A percentile compares a stretch with the other conserved stretches of the same genome.
These are phyloP conservation scores for Aurelia coerulea DNA, from an alignment of 30 jellyfish, hydroid and myxozoan genomes.

Conservation along the genomic window DNA sequence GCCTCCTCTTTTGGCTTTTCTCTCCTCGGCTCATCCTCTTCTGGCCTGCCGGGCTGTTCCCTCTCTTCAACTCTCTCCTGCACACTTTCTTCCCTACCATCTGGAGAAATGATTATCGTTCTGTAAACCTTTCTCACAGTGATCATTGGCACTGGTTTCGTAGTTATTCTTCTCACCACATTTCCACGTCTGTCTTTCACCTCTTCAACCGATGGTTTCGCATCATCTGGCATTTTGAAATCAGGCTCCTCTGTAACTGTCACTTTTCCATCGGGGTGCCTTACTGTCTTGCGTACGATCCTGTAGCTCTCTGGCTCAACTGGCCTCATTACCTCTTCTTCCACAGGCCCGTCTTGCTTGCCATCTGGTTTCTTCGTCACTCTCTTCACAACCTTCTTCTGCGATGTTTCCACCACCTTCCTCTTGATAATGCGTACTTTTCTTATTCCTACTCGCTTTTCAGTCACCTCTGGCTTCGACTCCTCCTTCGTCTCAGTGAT, in stretches of 20 bases:
- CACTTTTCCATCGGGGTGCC: slow-evolving; percentile 75
- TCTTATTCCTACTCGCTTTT: slow-evolving; percentile 54
- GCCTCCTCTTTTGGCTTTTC: not conserved
- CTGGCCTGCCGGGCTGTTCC: slow-evolving; percentile 20
- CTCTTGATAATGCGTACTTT: slow-evolving; percentile 51
- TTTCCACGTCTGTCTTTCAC: slow-evolving; percentile 49
- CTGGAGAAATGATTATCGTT: slow-evolving; percentile 52
- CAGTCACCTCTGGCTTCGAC: slow-evolving; percentile 65
- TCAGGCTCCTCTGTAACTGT: slow-evolving; percentile 70
- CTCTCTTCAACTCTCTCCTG: slow-evolving; percentile 66
- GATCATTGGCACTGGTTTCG: slow-evolving; percentile 54
- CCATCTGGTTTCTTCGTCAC: slow-evolving; percentile 77
- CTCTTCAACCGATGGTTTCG: slow-evolving; percentile 37
- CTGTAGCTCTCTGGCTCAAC: slow-evolving; percentile 72
- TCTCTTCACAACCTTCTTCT: slow-evolving; percentile 70
- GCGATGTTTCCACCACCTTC: slow-evolving; percentile 66
- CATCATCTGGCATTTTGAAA: slow-evolving; percentile 72
- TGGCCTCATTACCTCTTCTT: slow-evolving; percentile 73
- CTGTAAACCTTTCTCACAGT: slow-evolving; percentile 57
- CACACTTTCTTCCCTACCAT: slow-evolving; percentile 61
- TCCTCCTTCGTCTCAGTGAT: slow-evolving; percentile 58
- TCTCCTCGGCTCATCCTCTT: slow-evolving; percentile 9
- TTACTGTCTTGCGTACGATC: slow-evolving; percentile 62
- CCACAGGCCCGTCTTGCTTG: slow-evolving; percentile 79
- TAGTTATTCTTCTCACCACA: slow-evolving; percentile 57